Evolutionary conservation across 2,113 vertebrate genomes (phyloP), one percentile per base, ranked within the genome.

Genomic region (Nymphicus hollandicus): DNA sequence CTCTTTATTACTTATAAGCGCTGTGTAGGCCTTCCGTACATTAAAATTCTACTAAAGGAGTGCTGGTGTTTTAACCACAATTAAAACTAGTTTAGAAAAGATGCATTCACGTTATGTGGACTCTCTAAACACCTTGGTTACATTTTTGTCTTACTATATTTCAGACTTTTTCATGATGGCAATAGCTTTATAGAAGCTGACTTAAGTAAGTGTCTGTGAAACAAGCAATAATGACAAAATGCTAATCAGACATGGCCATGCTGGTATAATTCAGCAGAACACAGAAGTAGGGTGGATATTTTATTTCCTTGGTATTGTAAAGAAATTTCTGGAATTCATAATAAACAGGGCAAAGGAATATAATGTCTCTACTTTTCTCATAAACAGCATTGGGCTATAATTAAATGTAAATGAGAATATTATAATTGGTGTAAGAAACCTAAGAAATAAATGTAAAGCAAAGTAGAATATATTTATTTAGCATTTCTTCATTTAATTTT

Each of bases 21-120:
- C 22, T 28, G 68, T 14, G 20, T 37, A 92, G 53, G 28, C 3
- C 25, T 76, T 61, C 28, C 0, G 0, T 68, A 60, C 10, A 37
- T 68, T 58, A 88, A 68, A n/a, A 63, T 76, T 74, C 52, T 89
- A 9, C 17, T 58, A 66, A 41, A 69, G 12, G 23, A 58, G 2
- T 33, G 33, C 39, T 77, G 23, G 5, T 61, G 17, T 15, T 80
- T 69, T 56, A 86, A 60, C 23, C 7, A 76, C 27, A 39, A 10
- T 77, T 60, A 77, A 88, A 94, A 5, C 2, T 66, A 15, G 37
- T 77, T 9, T 35, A 80, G 5, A 43, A 81, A 86, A 86, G 15
- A 76, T 37, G 11, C 3, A 4, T 69, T 77, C 25, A n/a, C 9
- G 23, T 71, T 88, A 87, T 80, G 19, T 60, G 17, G 22, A 49